These are phyloP conservation scores for Anniella stebbinsi DNA, from an alignment of 2,797 vertebrate genomes.

Conservation along the genomic window DNA sequence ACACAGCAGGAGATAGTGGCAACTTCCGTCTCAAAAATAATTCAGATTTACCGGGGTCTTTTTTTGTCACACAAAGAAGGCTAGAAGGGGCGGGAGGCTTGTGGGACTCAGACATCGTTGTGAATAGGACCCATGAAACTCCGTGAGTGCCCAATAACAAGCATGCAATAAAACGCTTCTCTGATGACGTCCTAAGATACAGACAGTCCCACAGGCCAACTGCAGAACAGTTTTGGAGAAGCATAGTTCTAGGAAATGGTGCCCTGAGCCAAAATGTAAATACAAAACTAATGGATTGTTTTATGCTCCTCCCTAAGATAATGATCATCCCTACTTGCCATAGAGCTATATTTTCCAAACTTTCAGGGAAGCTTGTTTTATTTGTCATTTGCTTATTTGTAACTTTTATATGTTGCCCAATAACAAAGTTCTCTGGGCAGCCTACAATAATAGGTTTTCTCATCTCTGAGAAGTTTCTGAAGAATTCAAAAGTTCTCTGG, in stretches of 20 bases:
- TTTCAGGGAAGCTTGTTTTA: background rate
- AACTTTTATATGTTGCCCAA: background rate
- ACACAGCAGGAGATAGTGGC: too few species aligned
- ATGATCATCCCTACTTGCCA: background rate
- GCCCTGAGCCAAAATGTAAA: background rate
- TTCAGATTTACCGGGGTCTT: too few species aligned
- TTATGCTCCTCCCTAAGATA: background rate
- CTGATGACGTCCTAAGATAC: too few species aligned
- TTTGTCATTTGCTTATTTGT: background rate
- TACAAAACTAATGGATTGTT: background rate
- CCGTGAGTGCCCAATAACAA: too few species aligned
- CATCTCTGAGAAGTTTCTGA: background rate
- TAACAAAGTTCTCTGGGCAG: background rate
- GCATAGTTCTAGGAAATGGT: background rate
- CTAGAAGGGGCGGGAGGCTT: too few species aligned
- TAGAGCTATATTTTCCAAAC: background rate
- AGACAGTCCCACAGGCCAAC: background rate
- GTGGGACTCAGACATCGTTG: too few species aligned
- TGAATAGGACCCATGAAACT: too few species aligned
- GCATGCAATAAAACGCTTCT: too few species aligned
- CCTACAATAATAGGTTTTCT: background rate
- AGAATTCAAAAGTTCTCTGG: background rate
- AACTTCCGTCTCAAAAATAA: too few species aligned
- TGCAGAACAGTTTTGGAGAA: background rate
- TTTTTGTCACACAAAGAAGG: too few species aligned